Evolutionary conservation across 2,888 invertebrate genomes (phyloP), one percentile per base, ranked within the genome.

Genomic region (Molanna angustata): DNA sequence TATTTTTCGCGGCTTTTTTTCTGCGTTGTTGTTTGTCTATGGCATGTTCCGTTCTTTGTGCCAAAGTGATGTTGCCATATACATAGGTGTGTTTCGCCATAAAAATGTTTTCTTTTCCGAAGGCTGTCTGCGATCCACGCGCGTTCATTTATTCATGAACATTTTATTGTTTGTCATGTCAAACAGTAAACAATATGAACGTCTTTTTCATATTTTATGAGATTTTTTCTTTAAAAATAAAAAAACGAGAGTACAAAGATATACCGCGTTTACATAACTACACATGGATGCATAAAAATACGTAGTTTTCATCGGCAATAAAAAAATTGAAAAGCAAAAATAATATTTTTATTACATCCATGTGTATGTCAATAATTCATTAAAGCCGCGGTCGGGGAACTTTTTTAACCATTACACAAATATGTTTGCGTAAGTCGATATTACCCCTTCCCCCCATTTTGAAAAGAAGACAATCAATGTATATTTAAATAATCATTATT

Each of bases 131-230:
- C 35, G 14, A 7, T 13, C 9, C 35, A 35, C 14, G 21, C 21
- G 18, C 21, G 11, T n/a, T 41, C 41, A 41, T 41, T 41, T 41
- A 41, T 41, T 41, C 21, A 41, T 41, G 18, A 41, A 41, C 41
- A 41, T 41, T 41, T 41, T 18, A 41, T 41, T 41, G 14, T 39
- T 41, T 41, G 4, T 41, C 41, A 41, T 41, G 41, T 19, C 41
- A 20, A 39, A 41, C 14, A 21, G 41, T 21, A 41, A 19, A 41
- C 41, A 41, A 27, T 7, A 27, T 27, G 11, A 27, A 27, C 27
- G 27, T 27, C 27, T 27, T 27, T 27, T 27, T 27, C 27, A 27
- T 27, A 27, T 27, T 27, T 27, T 27, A 27, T 27, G 27, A 27
- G 27, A 27, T 27, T 27, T 11, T 11, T 27, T 27, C 27, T 11